phyloP scores from a whole-genome alignment of 2,888 invertebrate species.

The Parnassius mnemosyne region DNA sequence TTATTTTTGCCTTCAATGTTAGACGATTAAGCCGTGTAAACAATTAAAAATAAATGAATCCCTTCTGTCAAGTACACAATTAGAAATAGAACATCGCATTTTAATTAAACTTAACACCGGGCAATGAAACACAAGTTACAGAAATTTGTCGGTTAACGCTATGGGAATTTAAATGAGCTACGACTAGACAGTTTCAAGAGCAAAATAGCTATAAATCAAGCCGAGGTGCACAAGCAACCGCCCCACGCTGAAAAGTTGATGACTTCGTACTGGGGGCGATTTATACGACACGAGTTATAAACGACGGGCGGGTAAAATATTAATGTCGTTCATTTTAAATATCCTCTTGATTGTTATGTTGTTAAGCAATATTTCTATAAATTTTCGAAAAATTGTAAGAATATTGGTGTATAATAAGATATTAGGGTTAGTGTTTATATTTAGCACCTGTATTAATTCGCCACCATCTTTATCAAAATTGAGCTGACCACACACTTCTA shows the following conservation, averaged over 20 bases:
- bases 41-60: not conserved
- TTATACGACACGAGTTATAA: conserved; percentile 32
- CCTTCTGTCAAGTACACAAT: not conserved
- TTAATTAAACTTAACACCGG: conserved; percentile 4
- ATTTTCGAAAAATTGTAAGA: no score
- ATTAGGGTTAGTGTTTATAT: no score
- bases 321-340: no score
- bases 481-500: no score
- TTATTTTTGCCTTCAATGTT: not conserved
- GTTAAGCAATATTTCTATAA: no score
- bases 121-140: conserved; percentile 25
- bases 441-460: no score
- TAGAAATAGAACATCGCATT: conserved; percentile 8
- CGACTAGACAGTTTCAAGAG: conserved; percentile 65
- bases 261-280: conserved; percentile 44
- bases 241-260: conserved; percentile 70
- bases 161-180: conserved; percentile 37
- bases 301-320: conserved; percentile 24
- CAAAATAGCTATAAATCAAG: conserved; percentile 67
- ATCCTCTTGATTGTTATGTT: no score
- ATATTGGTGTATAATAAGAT: no score
- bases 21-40: not conserved
- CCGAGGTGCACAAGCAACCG: conserved; percentile 52
- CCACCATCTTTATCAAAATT: no score
- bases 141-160: conserved; percentile 34